Conservation (phyloP, 1,140 invertebrate species). For the Pachyrhynchus sulphureomaculatus region DNA sequence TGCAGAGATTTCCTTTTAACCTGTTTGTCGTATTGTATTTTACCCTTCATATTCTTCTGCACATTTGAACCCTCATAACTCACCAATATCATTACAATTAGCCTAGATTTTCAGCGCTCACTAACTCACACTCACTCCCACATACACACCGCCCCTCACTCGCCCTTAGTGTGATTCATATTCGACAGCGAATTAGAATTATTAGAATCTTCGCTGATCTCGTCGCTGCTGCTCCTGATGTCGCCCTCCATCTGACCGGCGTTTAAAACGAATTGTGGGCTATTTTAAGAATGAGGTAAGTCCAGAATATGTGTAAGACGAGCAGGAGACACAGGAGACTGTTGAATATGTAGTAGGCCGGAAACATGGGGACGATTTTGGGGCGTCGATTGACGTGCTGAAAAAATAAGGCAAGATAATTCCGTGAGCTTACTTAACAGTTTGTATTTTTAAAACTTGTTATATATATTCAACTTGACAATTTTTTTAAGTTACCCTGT, state of each 20-base stretch:
- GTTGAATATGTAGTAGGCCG: slow-evolving; percentile 96
- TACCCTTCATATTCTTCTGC: too few relatives aligned
- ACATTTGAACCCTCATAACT: too few relatives aligned
- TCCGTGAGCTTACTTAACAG: too few relatives aligned
- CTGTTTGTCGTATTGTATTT: too few relatives aligned
- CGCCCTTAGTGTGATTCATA: slow-evolving; percentile 6
- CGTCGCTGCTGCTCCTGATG: slow-evolving; percentile 57
- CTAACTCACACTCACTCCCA: too few relatives aligned
- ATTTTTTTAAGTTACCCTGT: too few relatives aligned
- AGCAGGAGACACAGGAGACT: slow-evolving; percentile 79
- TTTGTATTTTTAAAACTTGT: too few relatives aligned
- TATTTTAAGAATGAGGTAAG: slow-evolving; percentile 88
- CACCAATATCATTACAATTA: too few relatives aligned
- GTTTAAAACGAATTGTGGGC: slow-evolving; percentile 74
- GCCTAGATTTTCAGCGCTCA: too few relatives aligned
- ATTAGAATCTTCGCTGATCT: slow-evolving; percentile 42
- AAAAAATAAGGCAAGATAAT: slow-evolving; percentile 17
- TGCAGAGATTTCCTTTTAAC: too few relatives aligned
- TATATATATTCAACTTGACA: too few relatives aligned
- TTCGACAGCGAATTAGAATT: slow-evolving; percentile 10
- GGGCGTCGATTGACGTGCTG: slow-evolving; percentile 83
- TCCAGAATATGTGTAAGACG: slow-evolving; percentile 92
- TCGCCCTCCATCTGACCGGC: slow-evolving; percentile 84
- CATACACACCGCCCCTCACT: slow-evolving; percentile 6
- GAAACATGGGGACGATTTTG: slow-evolving; percentile 86